These are phyloP conservation scores for Zosterops lateralis DNA, from an alignment of 2,113 vertebrate genomes.

Conservation along the genomic window DNA sequence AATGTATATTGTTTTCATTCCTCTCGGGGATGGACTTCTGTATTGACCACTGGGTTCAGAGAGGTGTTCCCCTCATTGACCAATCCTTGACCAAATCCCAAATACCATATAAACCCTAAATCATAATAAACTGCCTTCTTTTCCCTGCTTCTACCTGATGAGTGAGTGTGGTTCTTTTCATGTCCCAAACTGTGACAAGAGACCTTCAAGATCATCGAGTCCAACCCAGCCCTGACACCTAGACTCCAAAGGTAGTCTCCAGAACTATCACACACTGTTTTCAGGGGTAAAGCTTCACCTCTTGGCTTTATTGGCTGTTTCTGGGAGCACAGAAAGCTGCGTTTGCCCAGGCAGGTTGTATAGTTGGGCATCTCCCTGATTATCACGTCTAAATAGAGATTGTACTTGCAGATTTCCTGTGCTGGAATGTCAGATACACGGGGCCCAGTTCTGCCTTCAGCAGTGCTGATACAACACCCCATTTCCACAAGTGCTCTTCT, in stretches of 20 bases:
- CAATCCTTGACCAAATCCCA: no score
- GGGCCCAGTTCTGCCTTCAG: neutral
- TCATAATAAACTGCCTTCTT: no score
- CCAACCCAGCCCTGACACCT: no score
- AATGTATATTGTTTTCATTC: no score
- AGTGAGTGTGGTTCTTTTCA: no score
- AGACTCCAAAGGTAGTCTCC: neutral
- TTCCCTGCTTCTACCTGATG: no score
- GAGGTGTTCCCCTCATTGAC: no score
- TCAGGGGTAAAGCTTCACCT: neutral
- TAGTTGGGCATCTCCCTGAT: conserved; percentile 31
- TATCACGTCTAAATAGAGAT: conserved; percentile 19
- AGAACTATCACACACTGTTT: neutral
- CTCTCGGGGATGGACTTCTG: no score
- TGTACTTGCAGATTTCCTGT: neutral
- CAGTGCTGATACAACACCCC: neutral
- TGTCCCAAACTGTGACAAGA: no score
- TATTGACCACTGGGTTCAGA: no score
- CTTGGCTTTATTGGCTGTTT: neutral
- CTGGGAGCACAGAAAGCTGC: neutral
- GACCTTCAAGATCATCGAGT: no score
- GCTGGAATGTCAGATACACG: neutral
- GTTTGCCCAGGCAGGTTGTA: conserved; percentile 32
- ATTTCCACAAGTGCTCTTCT: neutral
- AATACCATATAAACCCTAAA: no score